Conservation (phyloP, 2,888 invertebrate genomes). For the Drepanosiphum platanoidis region DNA sequence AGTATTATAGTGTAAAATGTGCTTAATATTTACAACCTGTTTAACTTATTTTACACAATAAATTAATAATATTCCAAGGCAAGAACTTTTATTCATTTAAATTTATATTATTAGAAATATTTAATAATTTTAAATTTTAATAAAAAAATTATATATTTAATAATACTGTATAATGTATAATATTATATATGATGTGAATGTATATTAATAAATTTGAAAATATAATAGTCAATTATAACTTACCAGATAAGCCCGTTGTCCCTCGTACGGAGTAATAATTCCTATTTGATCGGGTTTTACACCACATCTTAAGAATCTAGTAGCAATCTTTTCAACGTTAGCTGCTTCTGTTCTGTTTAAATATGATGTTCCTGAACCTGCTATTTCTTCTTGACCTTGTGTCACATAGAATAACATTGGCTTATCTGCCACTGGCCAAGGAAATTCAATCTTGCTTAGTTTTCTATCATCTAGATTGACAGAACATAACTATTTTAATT, state of each 20-base stretch:
- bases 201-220: too few relatives aligned
- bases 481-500: conserved; percentile 16
- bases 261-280: conserved; percentile 98
- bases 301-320: conserved; percentile 91
- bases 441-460: conserved; percentile 90
- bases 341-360: conserved; percentile 98
- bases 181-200: too few relatives aligned
- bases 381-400: conserved; percentile 98
- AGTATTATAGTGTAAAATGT: too few relatives aligned
- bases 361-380: conserved; percentile 98
- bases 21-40: too few relatives aligned
- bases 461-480: conserved; percentile 81
- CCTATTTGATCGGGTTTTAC: conserved; percentile 98
- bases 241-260: conserved; percentile 94
- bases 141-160: too few relatives aligned
- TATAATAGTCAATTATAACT: not conserved
- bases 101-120: too few relatives aligned
- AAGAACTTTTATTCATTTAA: too few relatives aligned
- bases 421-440: conserved; percentile 95
- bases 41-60: not conserved
- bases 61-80: conserved; percentile 5
- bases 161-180: too few relatives aligned
- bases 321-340: conserved; percentile 97
- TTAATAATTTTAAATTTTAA: too few relatives aligned
- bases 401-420: conserved; percentile 99